Base-by-base conservation (phyloP, 1,140 invertebrate genomes). In the Apis dorsata region DNA sequence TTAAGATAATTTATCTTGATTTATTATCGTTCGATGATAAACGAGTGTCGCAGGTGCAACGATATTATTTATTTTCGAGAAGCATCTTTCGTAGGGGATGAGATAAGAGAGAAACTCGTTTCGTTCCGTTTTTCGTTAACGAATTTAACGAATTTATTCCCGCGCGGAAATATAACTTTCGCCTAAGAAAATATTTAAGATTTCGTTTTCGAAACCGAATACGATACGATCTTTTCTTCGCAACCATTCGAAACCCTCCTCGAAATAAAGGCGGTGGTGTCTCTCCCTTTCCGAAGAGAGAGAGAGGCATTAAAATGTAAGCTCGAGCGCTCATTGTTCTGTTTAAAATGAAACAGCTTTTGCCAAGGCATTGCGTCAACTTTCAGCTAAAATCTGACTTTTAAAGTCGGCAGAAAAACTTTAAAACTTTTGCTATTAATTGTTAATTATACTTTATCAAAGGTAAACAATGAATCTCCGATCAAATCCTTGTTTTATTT, bases 181-280 rank as follows among this genome's bases (percentile, higher is more conserved):
- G 21, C 0, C n/a, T 66, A 55, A 57, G 62, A 15, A 77, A 77
- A 77, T 66, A 77, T 77, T 77, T 62, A 62, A 66, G 24, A 7
- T 63, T 55, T 53, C 24, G 19, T 34, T 34, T 34, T n/a, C n/a
- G 34, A 34, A 34, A 34, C 34, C 34, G 34, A 34, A 63, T 49
- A 60, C 24, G n/a, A 65, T 66, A 7, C 62, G n/a, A 66, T 66
- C 59, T 75, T 34, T 62, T 8, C 28, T 44, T 66, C 55, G 62
- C 55, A 28, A n/a, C 75, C 21, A 34, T 66, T 77, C 13, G 34
- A 44, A 34, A 77, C 62, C 11, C 17, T 66, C 1, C 62, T 66
- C 11, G 62, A 57, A 53, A 77, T 55, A 55, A 77, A 34, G 24
- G 7, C 51, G 9, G 51, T 74, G 17, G 34, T 66, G 12, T 55